Percentiles rank a stretch among this genome's conserved stretches.
These are phyloP conservation scores for Pterobdella sp. DNA, from an alignment of 2,888 invertebrate genomes.

Conservation along the genomic window DNA sequence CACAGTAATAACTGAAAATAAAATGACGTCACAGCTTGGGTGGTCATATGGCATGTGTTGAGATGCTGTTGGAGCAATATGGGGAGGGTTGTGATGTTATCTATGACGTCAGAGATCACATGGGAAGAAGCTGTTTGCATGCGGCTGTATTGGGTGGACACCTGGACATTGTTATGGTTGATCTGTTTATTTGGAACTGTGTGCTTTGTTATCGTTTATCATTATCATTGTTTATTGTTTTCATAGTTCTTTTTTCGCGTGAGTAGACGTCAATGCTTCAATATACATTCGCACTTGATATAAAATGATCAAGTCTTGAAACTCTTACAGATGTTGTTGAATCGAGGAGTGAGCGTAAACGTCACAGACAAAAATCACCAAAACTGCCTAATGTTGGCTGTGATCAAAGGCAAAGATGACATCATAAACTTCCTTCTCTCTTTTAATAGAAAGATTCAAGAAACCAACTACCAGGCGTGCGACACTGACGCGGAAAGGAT, in stretches of 20 bases:
- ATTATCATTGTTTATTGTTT: too few relatives aligned
- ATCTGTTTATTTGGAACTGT: too few relatives aligned
- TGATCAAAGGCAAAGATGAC: neutral
- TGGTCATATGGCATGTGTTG: neutral
- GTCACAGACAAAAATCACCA: neutral
- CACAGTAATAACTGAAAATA: too few relatives aligned
- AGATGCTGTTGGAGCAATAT: constrained; percentile 9
- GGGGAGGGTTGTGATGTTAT: constrained; percentile 45
- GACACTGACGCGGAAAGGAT: neutral
- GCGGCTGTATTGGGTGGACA: constrained; percentile 59
- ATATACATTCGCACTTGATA: too few relatives aligned
- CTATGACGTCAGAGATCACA: constrained; percentile 57
- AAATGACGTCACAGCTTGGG: neutral
- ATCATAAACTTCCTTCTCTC: neutral
- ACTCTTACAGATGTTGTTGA: neutral
- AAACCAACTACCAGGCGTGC: too few relatives aligned
- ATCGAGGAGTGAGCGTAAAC: neutral
- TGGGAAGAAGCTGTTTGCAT: constrained; percentile 59
- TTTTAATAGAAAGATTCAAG: neutral
- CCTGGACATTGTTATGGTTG: constrained; percentile 4
- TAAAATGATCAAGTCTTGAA: too few relatives aligned
- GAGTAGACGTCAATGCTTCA: too few relatives aligned
- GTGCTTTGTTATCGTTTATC: too few relatives aligned
- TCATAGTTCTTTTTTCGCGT: too few relatives aligned
- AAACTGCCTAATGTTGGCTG: neutral